Conservation (phyloP, 2,113 vertebrate genomes). For the Nycticebus coucang region DNA sequence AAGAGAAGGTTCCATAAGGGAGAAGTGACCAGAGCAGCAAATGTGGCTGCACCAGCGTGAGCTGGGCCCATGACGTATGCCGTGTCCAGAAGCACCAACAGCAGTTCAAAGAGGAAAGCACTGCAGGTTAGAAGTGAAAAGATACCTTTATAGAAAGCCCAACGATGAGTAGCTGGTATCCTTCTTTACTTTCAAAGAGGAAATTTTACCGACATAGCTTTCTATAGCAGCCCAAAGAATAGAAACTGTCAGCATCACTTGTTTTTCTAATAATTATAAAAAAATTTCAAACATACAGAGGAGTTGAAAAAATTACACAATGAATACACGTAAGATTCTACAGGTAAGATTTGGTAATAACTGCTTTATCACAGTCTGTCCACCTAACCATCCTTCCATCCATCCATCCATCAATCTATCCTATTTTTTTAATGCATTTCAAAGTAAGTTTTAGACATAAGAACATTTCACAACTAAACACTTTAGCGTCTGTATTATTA, state of each 20-base stretch:
- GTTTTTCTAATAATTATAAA: neutral
- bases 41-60: neutral
- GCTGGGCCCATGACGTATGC: accelerated
- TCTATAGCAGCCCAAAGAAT: neutral
- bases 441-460: neutral
- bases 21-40: neutral
- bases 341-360: neutral
- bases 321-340: neutral
- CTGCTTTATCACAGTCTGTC: neutral
- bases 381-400: neutral
- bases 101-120: neutral
- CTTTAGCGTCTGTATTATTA: neutral
- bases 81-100: neutral
- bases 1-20: neutral
- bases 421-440: neutral
- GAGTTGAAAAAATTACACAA: neutral
- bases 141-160: neutral
- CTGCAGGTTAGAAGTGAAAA: neutral
- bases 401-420: neutral
- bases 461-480: neutral
- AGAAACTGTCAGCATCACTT: neutral
- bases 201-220: neutral
- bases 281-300: neutral
- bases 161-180: neutral
- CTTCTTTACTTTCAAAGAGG: neutral